Evolutionary conservation across 2,888 invertebrate species (phyloP).

Genomic region (Noctuana brunneofusca): DNA sequence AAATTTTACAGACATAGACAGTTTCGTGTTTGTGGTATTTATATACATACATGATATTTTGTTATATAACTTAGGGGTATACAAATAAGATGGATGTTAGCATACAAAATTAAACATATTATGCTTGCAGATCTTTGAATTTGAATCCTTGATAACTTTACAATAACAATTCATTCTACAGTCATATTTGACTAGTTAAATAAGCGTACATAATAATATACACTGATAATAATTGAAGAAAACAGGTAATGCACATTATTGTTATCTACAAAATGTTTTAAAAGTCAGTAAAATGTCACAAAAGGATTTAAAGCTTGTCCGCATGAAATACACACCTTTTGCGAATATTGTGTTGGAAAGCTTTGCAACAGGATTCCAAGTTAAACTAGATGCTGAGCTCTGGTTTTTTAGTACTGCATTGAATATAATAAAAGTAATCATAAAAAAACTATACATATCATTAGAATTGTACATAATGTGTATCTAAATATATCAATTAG

Average conservation of each 20-base stretch:
- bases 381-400: constrained; percentile 50
- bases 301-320: constrained; percentile 28
- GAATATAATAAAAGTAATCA: constrained; percentile 38
- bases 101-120: no score
- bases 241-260: no score
- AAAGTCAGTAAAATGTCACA: no score
- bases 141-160: background rate
- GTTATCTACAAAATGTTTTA: no score
- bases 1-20: background rate
- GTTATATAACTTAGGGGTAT: no score
- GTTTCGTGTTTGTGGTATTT: background rate
- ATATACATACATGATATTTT: no score
- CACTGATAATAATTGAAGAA: no score
- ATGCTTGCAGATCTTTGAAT: background rate
- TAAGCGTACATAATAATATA: no score
- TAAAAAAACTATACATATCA: constrained; percentile 16
- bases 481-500: no score
- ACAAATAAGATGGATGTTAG: no score
- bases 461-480: constrained; percentile 13
- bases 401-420: constrained; percentile 60
- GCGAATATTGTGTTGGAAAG: constrained; percentile 62
- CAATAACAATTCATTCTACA: no score
- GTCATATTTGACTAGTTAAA: no score
- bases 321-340: constrained; percentile 62
- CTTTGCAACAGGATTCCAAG: constrained; percentile 67